Evolutionary conservation across 1,140 invertebrate genomes (phyloP).

Genomic region (Babylonia areolata): DNA sequence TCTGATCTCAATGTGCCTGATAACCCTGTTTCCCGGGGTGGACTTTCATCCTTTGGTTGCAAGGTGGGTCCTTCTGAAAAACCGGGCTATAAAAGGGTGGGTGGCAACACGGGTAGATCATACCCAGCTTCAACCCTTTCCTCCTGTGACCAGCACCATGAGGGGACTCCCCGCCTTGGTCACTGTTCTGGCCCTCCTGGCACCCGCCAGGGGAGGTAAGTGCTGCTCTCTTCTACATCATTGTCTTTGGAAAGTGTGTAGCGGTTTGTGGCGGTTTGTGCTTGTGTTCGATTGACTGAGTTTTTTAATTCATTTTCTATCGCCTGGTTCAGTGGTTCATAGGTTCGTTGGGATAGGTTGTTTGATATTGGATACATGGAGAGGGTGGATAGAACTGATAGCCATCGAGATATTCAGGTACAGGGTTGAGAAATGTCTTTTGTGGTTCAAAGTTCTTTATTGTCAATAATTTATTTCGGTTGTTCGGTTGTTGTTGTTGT

Average conservation of each 20-base stretch:
- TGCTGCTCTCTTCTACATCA: neutral
- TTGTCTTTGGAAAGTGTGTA: no score
- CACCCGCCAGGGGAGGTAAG: conserved; percentile 21
- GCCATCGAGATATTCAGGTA: no score
- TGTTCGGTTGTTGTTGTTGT: no score
- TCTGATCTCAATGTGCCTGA: no score
- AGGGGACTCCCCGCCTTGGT: conserved; percentile 17
- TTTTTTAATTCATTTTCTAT: no score
- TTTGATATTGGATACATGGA: no score
- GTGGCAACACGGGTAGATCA: neutral
- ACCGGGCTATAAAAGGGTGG: conserved; percentile 3
- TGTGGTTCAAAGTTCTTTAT: no score
- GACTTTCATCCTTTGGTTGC: neutral
- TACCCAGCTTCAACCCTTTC: neutral
- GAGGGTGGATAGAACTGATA: no score
- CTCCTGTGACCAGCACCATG: conserved; percentile 12
- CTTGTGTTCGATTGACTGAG: no score
- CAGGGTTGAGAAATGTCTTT: no score
- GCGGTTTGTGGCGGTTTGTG: neutral
- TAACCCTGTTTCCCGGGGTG: neutral
- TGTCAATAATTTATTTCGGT: no score
- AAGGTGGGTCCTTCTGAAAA: neutral
- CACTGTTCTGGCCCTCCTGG: conserved; percentile 25
- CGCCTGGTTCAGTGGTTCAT: neutral
- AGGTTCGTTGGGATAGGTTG: neutral